These are phyloP conservation scores for Numenius arquata DNA, from an alignment of 2,113 vertebrate genomes.

Conservation along the genomic window DNA sequence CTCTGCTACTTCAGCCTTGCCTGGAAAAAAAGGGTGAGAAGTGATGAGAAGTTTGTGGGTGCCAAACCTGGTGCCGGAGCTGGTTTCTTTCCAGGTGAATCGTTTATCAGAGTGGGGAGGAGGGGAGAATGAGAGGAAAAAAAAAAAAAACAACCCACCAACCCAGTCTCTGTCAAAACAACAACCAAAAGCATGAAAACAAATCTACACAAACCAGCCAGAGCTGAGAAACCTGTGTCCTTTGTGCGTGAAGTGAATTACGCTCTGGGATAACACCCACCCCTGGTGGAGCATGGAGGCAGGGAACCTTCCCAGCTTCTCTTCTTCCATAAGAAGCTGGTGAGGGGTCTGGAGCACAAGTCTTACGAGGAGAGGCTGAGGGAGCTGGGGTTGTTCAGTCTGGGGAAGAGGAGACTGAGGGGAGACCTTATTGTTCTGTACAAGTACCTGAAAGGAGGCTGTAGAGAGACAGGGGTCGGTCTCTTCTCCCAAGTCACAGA, in stretches of 20 bases:
- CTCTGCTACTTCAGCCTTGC: not conserved
- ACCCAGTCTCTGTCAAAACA: not conserved
- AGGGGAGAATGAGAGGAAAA: not conserved
- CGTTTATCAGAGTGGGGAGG: not conserved
- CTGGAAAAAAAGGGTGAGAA: not conserved
- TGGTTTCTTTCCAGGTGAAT: not conserved
- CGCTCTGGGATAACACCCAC: not conserved
- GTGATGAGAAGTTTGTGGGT: not conserved
- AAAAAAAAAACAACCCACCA: not conserved
- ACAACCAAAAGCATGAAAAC: not conserved
- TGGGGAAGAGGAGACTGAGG: no score
- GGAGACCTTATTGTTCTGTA: no score
- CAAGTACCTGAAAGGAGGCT: no score
- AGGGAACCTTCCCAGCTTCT: not conserved
- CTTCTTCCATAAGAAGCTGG: no score
- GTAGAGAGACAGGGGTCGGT: no score
- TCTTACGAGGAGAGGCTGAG: no score
- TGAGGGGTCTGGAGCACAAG: no score
- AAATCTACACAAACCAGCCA: not conserved
- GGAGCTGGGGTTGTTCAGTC: no score
- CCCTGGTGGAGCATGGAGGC: no score
- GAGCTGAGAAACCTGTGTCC: not conserved
- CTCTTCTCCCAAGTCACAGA: no score
- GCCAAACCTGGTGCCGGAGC: no score
- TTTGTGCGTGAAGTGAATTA: not conserved